Evolutionary conservation across 1,140 invertebrate genomes (phyloP), one percentile per base, ranked within the genome.

Genomic region (Micrasema longulum): DNA sequence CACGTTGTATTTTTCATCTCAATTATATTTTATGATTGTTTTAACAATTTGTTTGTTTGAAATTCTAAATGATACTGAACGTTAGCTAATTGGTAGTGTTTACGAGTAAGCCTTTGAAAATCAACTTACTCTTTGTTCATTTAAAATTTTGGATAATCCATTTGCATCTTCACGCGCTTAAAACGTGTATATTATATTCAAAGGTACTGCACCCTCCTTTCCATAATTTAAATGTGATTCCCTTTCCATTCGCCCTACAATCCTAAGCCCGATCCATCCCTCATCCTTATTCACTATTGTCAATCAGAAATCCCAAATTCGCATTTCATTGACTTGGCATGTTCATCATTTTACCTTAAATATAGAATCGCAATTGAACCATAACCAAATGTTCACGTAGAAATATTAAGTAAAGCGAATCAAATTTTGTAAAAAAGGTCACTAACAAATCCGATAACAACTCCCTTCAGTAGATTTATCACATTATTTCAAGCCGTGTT

Each of bases 361-460:
- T 52, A 35, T 57, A 10, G 16, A 57, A 57, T 57, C 36, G 53
- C 36, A 57, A 57, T 57, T 31, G 53, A 57, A 16, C 26, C 26
- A 7, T 36, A 57, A 57, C 20, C 26, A 38, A 35, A 57, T 36
- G 53, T 57, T 26, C 31, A 36, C 53, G 14, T 31, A 9, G 12
- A 57, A 35, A 35, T 35, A 38, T 57, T 38, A 36, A 57, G 36
- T 57, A 57, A 55, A 18, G n/a, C 23, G 53, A 57, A 35, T 57
- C 53, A 38, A 14, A 36, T 57, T 57, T n/a, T 36, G 31, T 12
- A 57, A n/a, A 57, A 57, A 57, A 18, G 53, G 53, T 57, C 53
- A 57, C 31, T 57, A 57, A 57, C 36, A 57, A 57, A 57, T 57
- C 26, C 53, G 36, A 57, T 57, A 57, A 57, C 53, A 4, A n/a